These are phyloP conservation scores for Poeciliopsis retropinna DNA, from an alignment of 2,113 vertebrate genomes.

Conservation along the genomic window DNA sequence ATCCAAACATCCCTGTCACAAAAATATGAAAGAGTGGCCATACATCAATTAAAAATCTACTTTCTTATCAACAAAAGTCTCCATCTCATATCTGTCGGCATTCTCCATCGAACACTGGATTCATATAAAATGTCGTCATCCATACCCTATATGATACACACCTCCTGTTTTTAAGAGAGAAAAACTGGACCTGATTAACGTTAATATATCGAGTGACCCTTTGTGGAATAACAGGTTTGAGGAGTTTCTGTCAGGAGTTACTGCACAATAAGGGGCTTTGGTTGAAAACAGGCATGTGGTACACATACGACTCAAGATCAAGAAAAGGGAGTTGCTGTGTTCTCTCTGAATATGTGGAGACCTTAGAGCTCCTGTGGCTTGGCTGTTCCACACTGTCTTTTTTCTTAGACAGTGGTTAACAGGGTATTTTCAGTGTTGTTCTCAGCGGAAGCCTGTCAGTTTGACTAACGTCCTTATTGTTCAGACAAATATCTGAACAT, in stretches of 20 bases:
- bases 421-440: neutral
- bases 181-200: neutral
- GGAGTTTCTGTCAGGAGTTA: neutral
- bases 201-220: neutral
- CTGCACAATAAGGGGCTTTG: neutral
- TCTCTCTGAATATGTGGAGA: neutral
- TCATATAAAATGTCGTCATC: neutral
- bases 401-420: neutral
- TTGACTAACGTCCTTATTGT: neutral
- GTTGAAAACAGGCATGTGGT: neutral
- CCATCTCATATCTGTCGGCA: neutral
- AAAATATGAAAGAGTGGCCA: too few species aligned
- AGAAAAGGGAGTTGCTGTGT: neutral
- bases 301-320: neutral
- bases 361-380: neutral
- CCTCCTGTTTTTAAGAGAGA: neutral
- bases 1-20: too few species aligned
- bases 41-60: too few species aligned
- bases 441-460: neutral
- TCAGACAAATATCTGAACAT: constrained; percentile 27
- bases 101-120: neutral
- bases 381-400: neutral
- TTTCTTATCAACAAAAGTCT: neutral
- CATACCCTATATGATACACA: neutral
- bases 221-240: neutral